These are phyloP conservation scores for Manis crassicaudata DNA, from an alignment of 2,797 vertebrate species.

Conservation along the genomic window DNA sequence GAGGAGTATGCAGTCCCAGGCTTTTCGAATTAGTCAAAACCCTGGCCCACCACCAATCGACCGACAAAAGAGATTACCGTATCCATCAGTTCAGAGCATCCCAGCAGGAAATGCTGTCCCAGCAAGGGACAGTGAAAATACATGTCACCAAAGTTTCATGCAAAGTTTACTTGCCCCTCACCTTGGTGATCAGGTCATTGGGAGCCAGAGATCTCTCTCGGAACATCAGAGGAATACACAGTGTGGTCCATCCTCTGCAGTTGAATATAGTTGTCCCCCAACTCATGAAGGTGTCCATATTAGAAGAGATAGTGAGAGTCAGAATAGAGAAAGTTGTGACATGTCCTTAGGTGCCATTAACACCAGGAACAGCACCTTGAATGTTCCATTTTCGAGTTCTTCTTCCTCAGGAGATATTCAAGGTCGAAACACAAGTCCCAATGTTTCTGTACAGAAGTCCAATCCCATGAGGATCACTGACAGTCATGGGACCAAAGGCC, in stretches of 20 bases:
- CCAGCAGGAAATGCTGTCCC: slow-evolving; percentile 89
- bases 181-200: slow-evolving; percentile 92
- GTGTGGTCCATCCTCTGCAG: slow-evolving; percentile 92
- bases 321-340: slow-evolving; percentile 89
- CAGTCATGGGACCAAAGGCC: slow-evolving; percentile 94
- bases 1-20: slow-evolving; percentile 92
- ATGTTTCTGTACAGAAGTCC: slow-evolving; percentile 93
- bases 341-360: slow-evolving; percentile 87
- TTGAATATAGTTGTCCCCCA: slow-evolving; percentile 95
- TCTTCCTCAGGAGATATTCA: slow-evolving; percentile 94
- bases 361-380: slow-evolving; percentile 87
- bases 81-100: slow-evolving; percentile 91
- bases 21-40: slow-evolving; percentile 92
- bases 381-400: slow-evolving; percentile 89
- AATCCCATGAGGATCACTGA: slow-evolving; percentile 91
- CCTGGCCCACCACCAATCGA: slow-evolving; percentile 89
- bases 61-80: slow-evolving; percentile 92
- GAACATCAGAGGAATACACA: slow-evolving; percentile 93
- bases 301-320: slow-evolving; percentile 86
- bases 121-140: slow-evolving; percentile 91
- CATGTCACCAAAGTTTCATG: slow-evolving; percentile 98
- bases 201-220: slow-evolving; percentile 87
- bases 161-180: slow-evolving; percentile 96
- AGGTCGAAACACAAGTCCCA: slow-evolving; percentile 94
- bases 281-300: slow-evolving; percentile 86